These are phyloP conservation scores for Parascotia fuliginaria DNA, from an alignment of 2,888 invertebrate species.

Conservation along the genomic window DNA sequence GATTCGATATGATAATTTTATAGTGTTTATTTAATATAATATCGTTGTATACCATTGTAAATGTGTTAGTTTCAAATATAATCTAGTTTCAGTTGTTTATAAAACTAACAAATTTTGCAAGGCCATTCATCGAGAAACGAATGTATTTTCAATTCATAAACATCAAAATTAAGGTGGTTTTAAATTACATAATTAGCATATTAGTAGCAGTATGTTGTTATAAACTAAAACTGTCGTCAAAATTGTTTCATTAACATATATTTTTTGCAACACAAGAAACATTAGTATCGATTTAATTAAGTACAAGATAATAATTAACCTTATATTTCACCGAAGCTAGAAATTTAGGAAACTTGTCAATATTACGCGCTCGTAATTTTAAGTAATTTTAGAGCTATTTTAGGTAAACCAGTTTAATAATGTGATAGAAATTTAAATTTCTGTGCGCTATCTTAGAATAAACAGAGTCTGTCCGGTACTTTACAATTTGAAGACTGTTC, in stretches of 20 bases:
- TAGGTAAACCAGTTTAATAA: too few species aligned
- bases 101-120: neutral
- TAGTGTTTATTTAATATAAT: too few species aligned
- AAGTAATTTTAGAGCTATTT: too few species aligned
- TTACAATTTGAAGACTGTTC: too few species aligned
- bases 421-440: too few species aligned
- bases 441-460: too few species aligned
- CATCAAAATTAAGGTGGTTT: neutral
- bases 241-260: constrained; percentile 15
- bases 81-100: neutral
- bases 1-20: too few species aligned
- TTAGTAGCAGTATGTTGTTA: neutral
- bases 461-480: too few species aligned
- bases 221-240: constrained; percentile 3
- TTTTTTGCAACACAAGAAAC: constrained; percentile 9
- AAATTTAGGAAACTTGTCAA: neutral
- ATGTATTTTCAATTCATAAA: constrained; percentile 2
- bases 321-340: neutral
- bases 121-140: neutral
- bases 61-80: too few species aligned
- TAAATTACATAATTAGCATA: constrained; percentile 2
- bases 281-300: constrained; percentile 23
- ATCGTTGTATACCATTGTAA: too few species aligned
- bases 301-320: constrained; percentile 14
- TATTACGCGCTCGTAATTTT: too few species aligned